Percentiles rank a stretch among this genome's conserved stretches.
These are phyloP conservation scores for Phyto melanocephala DNA, from an alignment of 2,888 invertebrate species.

Conservation along the genomic window DNA sequence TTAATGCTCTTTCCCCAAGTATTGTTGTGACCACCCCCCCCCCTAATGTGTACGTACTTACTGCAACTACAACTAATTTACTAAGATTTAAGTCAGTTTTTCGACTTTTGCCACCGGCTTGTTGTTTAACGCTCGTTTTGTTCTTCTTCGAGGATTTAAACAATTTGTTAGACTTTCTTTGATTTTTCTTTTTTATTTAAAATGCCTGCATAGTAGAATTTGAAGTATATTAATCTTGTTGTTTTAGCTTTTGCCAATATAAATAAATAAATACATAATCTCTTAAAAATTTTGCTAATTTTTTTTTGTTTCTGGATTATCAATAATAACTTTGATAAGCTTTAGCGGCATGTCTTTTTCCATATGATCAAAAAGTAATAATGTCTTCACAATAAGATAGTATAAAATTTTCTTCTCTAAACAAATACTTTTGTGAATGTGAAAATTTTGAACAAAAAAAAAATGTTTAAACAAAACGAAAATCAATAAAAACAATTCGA, in stretches of 20 bases:
- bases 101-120: slow-evolving; percentile 50
- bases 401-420: slow-evolving; percentile 4
- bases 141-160: neutral
- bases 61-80: neutral
- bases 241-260: slow-evolving; percentile 23
- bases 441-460: slow-evolving; percentile 13
- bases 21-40: neutral
- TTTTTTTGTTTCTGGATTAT: neutral
- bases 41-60: neutral
- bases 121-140: slow-evolving; percentile 22
- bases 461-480: slow-evolving; percentile 24
- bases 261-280: neutral
- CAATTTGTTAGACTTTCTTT: slow-evolving; percentile 17
- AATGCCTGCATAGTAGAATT: slow-evolving; percentile 41
- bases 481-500: slow-evolving; percentile 41
- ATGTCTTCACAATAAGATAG: slow-evolving; percentile 37
- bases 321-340: slow-evolving; percentile 17
- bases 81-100: slow-evolving; percentile 47
- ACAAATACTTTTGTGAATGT: neutral
- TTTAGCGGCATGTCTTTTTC: slow-evolving; percentile 48
- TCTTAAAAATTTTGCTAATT: too few species aligned
- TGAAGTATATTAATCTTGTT: neutral
- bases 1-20: neutral
- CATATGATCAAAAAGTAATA: slow-evolving; percentile 5
- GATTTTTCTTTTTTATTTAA: neutral